Percentiles rank a stretch among this genome's conserved stretches.
Evolutionary conservation across 2,113 vertebrate genomes (phyloP).

Genomic region (Alouatta palliata): DNA sequence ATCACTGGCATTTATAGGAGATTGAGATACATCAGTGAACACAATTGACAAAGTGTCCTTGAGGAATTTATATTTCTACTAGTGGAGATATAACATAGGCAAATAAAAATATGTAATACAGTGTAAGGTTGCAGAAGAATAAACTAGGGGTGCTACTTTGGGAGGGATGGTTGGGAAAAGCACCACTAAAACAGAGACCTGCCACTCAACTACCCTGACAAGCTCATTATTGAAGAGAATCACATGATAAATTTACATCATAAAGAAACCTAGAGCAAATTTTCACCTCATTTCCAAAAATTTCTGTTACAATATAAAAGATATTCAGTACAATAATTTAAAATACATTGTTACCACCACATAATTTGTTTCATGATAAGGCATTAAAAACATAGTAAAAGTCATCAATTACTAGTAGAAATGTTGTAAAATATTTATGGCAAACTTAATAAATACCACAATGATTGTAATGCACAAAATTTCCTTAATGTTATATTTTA

Average conservation of each 20-base stretch:
- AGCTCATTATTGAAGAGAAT: neutral
- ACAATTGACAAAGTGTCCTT: neutral
- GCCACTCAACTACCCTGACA: too few relatives aligned
- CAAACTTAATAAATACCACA: slow-evolving; percentile 26
- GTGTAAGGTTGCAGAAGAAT: neutral
- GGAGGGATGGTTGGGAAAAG: neutral
- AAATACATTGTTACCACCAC: slow-evolving; percentile 68
- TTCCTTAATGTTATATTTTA: slow-evolving; percentile 47
- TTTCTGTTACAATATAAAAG: neutral
- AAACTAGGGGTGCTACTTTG: rapidly evolving
- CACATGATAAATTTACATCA: neutral
- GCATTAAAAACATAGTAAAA: slow-evolving; percentile 2
- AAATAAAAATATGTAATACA: neutral
- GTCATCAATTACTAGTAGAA: slow-evolving; percentile 52
- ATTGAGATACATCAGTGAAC: neutral
- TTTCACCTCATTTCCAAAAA: neutral
- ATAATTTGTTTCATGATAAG: slow-evolving; percentile 50
- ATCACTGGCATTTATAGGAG: neutral
- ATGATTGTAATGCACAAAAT: neutral
- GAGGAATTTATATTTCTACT: neutral
- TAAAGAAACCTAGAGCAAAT: neutral
- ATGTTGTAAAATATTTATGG: neutral
- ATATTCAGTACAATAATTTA: neutral
- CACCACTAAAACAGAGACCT: neutral
- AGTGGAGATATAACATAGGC: neutral